phyloP scores from a whole-genome alignment of 1,140 invertebrate genomes.

The Caligus rogercresseyi region DNA sequence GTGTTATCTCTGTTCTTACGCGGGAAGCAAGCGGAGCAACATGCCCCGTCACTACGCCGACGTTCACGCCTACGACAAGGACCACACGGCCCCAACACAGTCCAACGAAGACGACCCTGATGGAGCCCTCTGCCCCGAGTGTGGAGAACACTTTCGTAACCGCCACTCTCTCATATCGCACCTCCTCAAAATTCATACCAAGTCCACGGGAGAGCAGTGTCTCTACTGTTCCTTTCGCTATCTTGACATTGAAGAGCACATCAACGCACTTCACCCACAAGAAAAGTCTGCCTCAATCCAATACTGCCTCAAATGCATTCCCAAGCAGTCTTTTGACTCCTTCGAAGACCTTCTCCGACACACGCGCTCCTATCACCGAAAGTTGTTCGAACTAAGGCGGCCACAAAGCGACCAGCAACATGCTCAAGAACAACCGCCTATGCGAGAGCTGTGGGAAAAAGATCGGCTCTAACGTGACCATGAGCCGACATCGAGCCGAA shows the following conservation, averaged over 20 bases:
- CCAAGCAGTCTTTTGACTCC: not conserved
- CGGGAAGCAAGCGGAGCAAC: not conserved
- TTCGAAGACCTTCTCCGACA: conserved; percentile 13
- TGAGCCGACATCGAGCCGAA: conserved; percentile 1
- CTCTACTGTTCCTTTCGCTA: conserved; percentile 11
- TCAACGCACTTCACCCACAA: not conserved
- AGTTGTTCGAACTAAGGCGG: not conserved
- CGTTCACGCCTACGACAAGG: conserved; percentile 5
- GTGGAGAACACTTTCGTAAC: conserved; percentile 8
- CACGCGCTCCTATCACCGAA: conserved; percentile 10
- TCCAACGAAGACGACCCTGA: conserved; percentile 5
- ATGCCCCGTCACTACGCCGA: conserved; percentile 5
- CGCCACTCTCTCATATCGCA: not conserved
- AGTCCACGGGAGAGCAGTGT: conserved; percentile 8
- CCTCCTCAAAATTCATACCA: conserved; percentile 10
- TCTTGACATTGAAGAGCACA: not conserved
- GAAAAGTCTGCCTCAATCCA: not conserved
- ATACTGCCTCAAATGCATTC: conserved; percentile 5
- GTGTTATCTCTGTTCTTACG: conserved; percentile 6
- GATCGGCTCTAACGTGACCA: not conserved
- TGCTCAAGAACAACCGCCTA: not conserved
- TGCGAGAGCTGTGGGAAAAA: conserved; percentile 14
- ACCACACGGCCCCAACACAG: not conserved
- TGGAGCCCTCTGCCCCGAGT: conserved; percentile 13
- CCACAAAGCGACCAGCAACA: not conserved